Conservation (phyloP, 2,888 invertebrate species). For the Crematogaster levior region DNA sequence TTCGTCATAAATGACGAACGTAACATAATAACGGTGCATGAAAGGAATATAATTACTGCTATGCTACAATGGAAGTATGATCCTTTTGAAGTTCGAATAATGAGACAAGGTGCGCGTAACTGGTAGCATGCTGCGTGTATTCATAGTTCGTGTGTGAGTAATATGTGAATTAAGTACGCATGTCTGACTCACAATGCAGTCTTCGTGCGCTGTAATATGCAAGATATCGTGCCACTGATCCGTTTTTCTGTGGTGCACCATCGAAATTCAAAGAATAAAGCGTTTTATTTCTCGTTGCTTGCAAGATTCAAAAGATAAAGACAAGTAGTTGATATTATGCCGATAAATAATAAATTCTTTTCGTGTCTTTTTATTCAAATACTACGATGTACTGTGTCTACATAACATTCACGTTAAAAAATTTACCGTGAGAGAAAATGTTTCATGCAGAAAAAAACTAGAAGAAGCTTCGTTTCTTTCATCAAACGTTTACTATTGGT, state of each 20-base stretch:
- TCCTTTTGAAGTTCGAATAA: slow-evolving; percentile 52
- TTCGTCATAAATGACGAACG: slow-evolving; percentile 27
- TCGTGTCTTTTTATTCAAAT: background rate
- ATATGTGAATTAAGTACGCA: slow-evolving; percentile 54
- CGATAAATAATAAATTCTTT: background rate
- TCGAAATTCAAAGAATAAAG: slow-evolving; percentile 20
- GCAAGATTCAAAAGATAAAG: background rate
- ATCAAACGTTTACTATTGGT: background rate
- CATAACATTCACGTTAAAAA: background rate
- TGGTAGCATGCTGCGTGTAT: slow-evolving; percentile 8
- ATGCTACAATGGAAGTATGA: slow-evolving; percentile 38
- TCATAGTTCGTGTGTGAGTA: slow-evolving; percentile 30
- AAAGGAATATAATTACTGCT: slow-evolving; percentile 45
- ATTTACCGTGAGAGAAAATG: background rate
- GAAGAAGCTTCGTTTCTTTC: background rate
- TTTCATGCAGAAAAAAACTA: background rate
- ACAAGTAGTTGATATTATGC: background rate
- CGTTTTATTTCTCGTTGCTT: background rate
- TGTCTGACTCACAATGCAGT: slow-evolving; percentile 47
- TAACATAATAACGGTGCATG: slow-evolving; percentile 27
- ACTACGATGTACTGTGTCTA: background rate
- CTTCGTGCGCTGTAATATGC: slow-evolving; percentile 37
- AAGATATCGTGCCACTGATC: slow-evolving; percentile 33
- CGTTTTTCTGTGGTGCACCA: background rate
- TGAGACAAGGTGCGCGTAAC: slow-evolving; percentile 43